Evolutionary conservation across 2,888 invertebrate genomes (phyloP).

Genomic region (Caenorhabditis sinica): DNA sequence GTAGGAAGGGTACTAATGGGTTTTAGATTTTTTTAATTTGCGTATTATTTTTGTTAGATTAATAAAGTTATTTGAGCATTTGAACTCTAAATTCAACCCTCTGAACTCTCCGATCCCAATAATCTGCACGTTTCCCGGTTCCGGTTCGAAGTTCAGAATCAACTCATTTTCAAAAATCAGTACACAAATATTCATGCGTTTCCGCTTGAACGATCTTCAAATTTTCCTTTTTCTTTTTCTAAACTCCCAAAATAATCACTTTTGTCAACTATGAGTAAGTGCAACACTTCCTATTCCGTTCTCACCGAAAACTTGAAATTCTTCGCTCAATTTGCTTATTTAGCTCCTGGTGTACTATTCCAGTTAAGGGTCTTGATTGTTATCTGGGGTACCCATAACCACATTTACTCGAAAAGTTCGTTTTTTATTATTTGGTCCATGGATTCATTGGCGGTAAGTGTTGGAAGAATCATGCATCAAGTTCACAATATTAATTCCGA

Average conservation of each 20-base stretch:
- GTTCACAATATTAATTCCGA: not conserved
- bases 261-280: not conserved
- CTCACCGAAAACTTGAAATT: slow-evolving; percentile 42
- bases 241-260: not conserved
- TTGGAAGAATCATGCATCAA: not conserved
- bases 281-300: slow-evolving; percentile 27
- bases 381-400: slow-evolving; percentile 19
- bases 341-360: slow-evolving; percentile 35
- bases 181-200: not conserved
- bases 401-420: slow-evolving; percentile 24
- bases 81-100: no score
- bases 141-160: no score
- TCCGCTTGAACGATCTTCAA: not conserved
- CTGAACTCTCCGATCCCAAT: not conserved
- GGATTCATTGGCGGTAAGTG: slow-evolving; percentile 32
- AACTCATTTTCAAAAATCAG: not conserved
- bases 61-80: not conserved
- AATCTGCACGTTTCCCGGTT: not conserved
- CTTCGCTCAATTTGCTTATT: slow-evolving; percentile 27
- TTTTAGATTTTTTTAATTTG: not conserved
- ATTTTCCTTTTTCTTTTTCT: not conserved
- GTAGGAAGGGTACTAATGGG: slow-evolving; percentile 1
- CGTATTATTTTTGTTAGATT: not conserved
- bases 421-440: slow-evolving; percentile 41
- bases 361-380: slow-evolving; percentile 26